Percentiles rank a stretch among this genome's conserved stretches.
phyloP scores from a whole-genome alignment of 2,888 invertebrate species.

The Coecobrya sp. region DNA sequence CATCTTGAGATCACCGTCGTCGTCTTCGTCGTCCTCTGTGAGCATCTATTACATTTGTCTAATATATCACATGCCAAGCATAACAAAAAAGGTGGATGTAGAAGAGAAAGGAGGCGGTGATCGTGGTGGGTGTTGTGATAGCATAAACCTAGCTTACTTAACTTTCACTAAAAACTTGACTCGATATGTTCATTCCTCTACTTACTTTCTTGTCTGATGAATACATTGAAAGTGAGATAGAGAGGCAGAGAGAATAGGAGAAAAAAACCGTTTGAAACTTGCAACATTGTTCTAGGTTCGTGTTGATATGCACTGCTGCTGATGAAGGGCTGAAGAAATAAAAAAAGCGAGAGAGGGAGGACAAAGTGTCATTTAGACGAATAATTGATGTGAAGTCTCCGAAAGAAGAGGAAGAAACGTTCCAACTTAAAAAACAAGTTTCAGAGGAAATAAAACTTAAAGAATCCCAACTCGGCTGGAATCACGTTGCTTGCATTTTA shows the following conservation, averaged over 20 bases:
- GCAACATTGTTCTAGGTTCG: not conserved
- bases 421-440: conserved; percentile 30
- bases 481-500: conserved; percentile 75
- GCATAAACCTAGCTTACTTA: not conserved
- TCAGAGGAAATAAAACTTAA: conserved; percentile 66
- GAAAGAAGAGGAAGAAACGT: conserved; percentile 41
- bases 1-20: conserved; percentile 34
- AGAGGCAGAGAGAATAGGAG: not conserved
- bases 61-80: conserved; percentile 75
- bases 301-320: conserved; percentile 77
- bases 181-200: conserved; percentile 9
- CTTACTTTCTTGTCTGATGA: conserved; percentile 31
- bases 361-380: conserved; percentile 80
- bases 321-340: conserved; percentile 77
- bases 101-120: conserved; percentile 10
- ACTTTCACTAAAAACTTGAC: conserved; percentile 16
- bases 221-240: not conserved
- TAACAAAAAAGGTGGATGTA: conserved; percentile 57
- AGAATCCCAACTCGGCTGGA: conserved; percentile 73
- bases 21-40: conserved; percentile 31
- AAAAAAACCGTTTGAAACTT: conserved; percentile 42
- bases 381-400: conserved; percentile 79
- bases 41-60: conserved; percentile 64
- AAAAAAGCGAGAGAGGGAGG: conserved; percentile 51
- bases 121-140: conserved; percentile 27